Conservation (phyloP, 2,888 invertebrate species). For the Neria commutata region DNA sequence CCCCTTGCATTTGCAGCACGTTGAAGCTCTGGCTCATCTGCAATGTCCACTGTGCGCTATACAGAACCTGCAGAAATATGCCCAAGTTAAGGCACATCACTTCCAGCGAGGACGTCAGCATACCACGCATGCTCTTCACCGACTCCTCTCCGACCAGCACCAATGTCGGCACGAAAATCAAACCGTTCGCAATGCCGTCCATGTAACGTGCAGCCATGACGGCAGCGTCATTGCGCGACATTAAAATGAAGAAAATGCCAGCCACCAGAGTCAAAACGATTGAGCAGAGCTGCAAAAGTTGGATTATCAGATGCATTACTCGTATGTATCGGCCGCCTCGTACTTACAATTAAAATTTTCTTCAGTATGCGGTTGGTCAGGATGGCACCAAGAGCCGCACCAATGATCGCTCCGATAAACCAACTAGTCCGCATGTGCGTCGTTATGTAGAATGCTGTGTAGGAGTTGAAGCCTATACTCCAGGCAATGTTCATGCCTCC, state of each 20-base stretch:
- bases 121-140: slow-evolving; percentile 40
- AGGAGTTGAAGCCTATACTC: slow-evolving; percentile 33
- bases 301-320: background rate
- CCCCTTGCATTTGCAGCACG: slow-evolving; percentile 41
- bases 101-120: slow-evolving; percentile 33
- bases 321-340: background rate
- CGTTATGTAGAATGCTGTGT: background rate
- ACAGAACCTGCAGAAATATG: slow-evolving; percentile 41
- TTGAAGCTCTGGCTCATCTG: slow-evolving; percentile 24
- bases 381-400: slow-evolving; percentile 38
- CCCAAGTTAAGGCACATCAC: slow-evolving; percentile 38
- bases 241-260: slow-evolving; percentile 39
- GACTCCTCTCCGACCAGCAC: slow-evolving; percentile 48
- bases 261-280: slow-evolving; percentile 41
- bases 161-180: slow-evolving; percentile 46
- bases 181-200: slow-evolving; percentile 52
- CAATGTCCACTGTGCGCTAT: slow-evolving; percentile 32
- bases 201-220: slow-evolving; percentile 44
- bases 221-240: slow-evolving; percentile 23
- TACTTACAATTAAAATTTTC: slow-evolving; percentile 43
- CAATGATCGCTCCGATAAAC: slow-evolving; percentile 53
- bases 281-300: slow-evolving; percentile 33
- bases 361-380: slow-evolving; percentile 42
- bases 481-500: slow-evolving; percentile 54
- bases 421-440: slow-evolving; percentile 42